A percentile compares a stretch with the other conserved stretches of the same genome.
These are phyloP conservation scores for Noctua janthina DNA, from an alignment of 2,888 invertebrate genomes.

Conservation along the genomic window DNA sequence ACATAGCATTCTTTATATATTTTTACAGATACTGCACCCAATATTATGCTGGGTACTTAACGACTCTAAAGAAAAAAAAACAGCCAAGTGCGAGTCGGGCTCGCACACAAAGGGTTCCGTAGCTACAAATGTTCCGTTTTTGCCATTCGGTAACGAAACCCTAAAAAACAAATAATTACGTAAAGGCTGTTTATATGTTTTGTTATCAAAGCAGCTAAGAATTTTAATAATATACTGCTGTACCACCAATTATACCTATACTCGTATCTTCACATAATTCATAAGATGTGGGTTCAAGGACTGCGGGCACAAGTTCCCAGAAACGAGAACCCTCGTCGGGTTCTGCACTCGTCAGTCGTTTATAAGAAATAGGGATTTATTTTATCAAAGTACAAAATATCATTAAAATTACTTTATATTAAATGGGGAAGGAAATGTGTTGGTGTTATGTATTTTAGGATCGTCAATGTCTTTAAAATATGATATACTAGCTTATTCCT, in stretches of 20 bases:
- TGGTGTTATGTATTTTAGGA: neutral
- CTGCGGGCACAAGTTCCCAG: constrained; percentile 28
- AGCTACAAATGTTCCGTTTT: neutral
- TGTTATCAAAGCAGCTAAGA: neutral
- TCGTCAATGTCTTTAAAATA: neutral
- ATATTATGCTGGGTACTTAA: neutral
- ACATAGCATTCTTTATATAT: neutral
- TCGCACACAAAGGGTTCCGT: too few relatives aligned
- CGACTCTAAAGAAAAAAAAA: too few relatives aligned
- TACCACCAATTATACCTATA: neutral
- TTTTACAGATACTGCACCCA: neutral
- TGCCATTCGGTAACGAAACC: neutral
- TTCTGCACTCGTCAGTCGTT: constrained; percentile 47
- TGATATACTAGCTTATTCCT: neutral
- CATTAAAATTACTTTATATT: constrained; percentile 13
- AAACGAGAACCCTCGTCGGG: constrained; percentile 36
- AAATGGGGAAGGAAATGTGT: neutral
- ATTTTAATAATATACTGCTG: constrained; percentile 10
- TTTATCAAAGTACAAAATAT: constrained; percentile 31
- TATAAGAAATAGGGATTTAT: constrained; percentile 24
- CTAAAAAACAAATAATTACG: neutral
- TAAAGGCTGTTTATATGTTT: neutral
- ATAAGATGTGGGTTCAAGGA: constrained; percentile 40
- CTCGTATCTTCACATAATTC: constrained; percentile 11
- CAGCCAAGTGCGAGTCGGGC: too few relatives aligned